These are phyloP conservation scores for Actinia equina DNA, from an alignment of 64 coral and sea anemone species.

Conservation along the genomic window DNA sequence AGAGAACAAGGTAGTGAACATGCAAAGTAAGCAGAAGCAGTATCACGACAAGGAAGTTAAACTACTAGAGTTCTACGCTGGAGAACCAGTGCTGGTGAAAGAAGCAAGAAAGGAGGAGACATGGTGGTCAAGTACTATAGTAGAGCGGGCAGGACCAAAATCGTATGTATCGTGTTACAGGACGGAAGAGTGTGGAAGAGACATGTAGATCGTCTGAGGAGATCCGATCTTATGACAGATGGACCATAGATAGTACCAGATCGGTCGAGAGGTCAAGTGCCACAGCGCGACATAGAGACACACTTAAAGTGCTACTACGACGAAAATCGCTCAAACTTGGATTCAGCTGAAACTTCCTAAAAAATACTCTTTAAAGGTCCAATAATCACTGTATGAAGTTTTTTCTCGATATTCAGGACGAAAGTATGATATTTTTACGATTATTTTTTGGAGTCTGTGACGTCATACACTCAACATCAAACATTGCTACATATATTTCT, in stretches of 20 bases:
- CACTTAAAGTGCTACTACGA: no score
- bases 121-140: conserved; percentile 30
- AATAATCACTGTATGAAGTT: no score
- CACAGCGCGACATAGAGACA: not conserved
- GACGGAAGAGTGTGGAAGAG: conserved; percentile 50
- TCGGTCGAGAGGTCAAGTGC: not conserved
- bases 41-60: not conserved
- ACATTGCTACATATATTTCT: no score
- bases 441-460: no score
- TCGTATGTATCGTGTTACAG: conserved; percentile 32
- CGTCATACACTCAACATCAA: no score
- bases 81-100: not conserved
- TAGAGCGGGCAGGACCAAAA: conserved; percentile 14
- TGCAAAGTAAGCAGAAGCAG: not conserved
- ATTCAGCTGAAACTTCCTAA: no score
- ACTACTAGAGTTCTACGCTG: not conserved
- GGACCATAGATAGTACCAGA: not conserved
- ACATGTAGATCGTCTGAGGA: conserved; percentile 20
- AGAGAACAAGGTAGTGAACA: not conserved
- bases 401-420: no score
- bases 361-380: no score
- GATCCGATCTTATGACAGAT: not conserved
- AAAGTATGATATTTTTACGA: no score
- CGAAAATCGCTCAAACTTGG: no score
- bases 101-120: not conserved